Conservation (phyloP, 2,113 vertebrate genomes). For the Carlito syrichta region DNA sequence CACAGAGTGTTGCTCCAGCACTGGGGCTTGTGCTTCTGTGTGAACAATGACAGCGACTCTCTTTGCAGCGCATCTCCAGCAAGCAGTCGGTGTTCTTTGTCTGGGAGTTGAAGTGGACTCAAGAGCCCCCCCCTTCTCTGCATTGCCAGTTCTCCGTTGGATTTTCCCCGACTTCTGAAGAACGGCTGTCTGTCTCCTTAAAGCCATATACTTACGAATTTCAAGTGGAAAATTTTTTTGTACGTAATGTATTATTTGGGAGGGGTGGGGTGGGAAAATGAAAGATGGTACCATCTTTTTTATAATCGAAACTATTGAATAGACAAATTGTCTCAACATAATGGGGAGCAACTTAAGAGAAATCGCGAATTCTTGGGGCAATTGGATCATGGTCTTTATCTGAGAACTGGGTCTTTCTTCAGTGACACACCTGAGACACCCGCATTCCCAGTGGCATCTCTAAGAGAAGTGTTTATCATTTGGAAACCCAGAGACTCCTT, state of each 20-base stretch:
- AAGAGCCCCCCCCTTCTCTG: constrained; percentile 87
- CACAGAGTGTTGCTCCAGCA: not conserved
- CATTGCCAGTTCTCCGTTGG: constrained; percentile 90
- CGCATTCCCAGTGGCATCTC: not conserved
- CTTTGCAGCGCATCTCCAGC: constrained; percentile 87
- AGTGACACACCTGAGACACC: rapidly evolving
- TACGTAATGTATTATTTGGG: constrained; percentile 75
- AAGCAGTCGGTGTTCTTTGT: constrained; percentile 93
- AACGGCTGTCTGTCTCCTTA: constrained; percentile 80
- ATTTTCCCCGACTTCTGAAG: constrained; percentile 86
- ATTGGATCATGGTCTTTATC: too few species aligned
- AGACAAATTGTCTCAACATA: not conserved
- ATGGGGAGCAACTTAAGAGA: not conserved
- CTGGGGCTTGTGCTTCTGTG: not conserved
- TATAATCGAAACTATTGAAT: too few species aligned
- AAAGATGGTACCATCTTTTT: not conserved
- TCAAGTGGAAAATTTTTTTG: constrained; percentile 93
- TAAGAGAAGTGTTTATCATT: not conserved
- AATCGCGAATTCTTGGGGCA: too few species aligned
- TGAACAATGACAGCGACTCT: not conserved
- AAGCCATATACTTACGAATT: constrained; percentile 93
- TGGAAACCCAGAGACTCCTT: too few species aligned
- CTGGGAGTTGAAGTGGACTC: constrained; percentile 93
- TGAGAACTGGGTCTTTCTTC: not conserved
- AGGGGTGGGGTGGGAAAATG: not conserved